These are phyloP conservation scores for Mesembrinibis cayennensis DNA, from an alignment of 2,113 vertebrate species.

Conservation along the genomic window DNA sequence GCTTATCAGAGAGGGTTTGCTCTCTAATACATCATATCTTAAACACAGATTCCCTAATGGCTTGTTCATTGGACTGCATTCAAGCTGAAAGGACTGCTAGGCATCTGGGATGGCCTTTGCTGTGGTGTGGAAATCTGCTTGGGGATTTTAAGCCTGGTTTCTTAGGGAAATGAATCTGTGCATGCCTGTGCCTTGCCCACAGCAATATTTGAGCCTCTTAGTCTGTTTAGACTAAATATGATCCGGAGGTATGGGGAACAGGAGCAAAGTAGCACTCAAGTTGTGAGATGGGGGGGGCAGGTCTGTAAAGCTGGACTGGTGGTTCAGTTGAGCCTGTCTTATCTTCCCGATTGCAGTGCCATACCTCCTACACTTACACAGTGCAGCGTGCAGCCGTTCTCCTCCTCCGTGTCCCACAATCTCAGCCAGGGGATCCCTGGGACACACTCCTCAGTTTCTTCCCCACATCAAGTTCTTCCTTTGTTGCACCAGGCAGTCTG, in stretches of 20 bases:
- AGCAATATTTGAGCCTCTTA: neutral
- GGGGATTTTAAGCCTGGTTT: slow-evolving; percentile 10
- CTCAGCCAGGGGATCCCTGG: neutral
- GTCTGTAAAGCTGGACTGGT: neutral
- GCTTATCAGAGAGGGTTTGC: slow-evolving; percentile 23
- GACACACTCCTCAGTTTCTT: neutral
- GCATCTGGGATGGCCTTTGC: neutral
- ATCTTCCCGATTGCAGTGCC: neutral
- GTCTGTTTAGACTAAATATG: neutral
- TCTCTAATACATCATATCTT: slow-evolving; percentile 1
- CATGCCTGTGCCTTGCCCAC: neutral
- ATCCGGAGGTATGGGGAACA: neutral
- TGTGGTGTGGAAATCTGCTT: slow-evolving; percentile 13
- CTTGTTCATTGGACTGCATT: neutral
- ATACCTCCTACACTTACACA: neutral
- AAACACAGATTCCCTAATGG: slow-evolving; percentile 30
- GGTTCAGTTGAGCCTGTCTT: neutral
- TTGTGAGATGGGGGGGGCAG: neutral
- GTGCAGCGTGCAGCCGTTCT: neutral
- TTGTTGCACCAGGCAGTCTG: neutral
- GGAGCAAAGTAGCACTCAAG: neutral
- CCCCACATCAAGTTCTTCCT: neutral
- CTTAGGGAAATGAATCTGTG: neutral
- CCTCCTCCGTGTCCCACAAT: neutral
- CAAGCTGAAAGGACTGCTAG: neutral